A percentile compares a stretch with the other conserved stretches of the same genome.
Evolutionary conservation across 2,113 vertebrate genomes (phyloP).

Genomic region (Microcebus ravelobensis): DNA sequence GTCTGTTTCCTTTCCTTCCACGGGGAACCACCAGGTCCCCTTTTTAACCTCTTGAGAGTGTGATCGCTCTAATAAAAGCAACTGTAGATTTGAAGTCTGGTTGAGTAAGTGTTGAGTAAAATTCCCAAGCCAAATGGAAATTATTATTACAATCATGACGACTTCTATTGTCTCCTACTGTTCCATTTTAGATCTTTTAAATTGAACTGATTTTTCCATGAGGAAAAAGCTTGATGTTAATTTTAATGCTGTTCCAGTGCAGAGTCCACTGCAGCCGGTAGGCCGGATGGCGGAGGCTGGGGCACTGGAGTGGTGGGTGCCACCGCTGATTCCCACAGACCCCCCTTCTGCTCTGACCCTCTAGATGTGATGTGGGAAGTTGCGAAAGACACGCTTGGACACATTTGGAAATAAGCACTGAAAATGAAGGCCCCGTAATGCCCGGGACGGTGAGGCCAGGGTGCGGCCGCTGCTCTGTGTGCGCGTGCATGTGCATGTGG

Average conservation of each 20-base stretch:
- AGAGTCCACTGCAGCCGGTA: neutral
- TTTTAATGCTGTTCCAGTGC: neutral
- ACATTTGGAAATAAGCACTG: slow-evolving; percentile 78
- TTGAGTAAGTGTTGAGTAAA: slow-evolving; percentile 35
- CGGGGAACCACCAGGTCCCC: neutral
- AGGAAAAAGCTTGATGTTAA: neutral
- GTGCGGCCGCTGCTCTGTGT: neutral
- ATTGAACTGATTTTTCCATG: neutral
- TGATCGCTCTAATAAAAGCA: neutral
- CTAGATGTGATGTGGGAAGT: neutral
- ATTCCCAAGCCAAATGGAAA: slow-evolving; percentile 29
- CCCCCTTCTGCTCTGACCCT: neutral
- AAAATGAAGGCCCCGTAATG: slow-evolving; percentile 74
- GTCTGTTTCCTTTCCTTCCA: neutral
- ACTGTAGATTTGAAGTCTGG: neutral
- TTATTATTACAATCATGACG: neutral
- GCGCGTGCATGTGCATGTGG: neutral
- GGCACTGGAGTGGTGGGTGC: fast-evolving
- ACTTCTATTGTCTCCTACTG: neutral
- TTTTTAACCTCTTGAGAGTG: neutral
- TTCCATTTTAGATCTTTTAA: neutral
- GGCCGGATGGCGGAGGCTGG: neutral
- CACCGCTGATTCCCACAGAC: neutral
- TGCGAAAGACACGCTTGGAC: slow-evolving; percentile 41
- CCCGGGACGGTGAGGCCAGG: slow-evolving; percentile 28